These are phyloP conservation scores for Spodoptera frugiperda DNA, from an alignment of 1,140 invertebrate genomes.

Conservation along the genomic window DNA sequence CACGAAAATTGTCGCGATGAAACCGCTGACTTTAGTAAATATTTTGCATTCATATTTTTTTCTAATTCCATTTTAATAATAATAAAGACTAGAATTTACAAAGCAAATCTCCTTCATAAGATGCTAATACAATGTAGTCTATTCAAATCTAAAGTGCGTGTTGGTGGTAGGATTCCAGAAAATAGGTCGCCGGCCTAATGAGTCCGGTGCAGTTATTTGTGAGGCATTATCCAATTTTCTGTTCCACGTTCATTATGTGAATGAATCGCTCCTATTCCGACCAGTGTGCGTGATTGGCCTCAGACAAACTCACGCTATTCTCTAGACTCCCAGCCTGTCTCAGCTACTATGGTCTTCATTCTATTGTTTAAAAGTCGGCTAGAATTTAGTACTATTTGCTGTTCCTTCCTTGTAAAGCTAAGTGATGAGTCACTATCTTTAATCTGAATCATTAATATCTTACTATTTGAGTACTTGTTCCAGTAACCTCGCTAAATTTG, in stretches of 20 bases:
- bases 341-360: slow-evolving; percentile 35
- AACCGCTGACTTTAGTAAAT: slow-evolving; percentile 16
- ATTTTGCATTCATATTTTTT: neutral
- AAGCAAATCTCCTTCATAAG: slow-evolving; percentile 4
- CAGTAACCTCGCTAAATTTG: slow-evolving; percentile 62
- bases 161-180: slow-evolving; percentile 53
- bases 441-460: slow-evolving; percentile 51
- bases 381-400: slow-evolving; percentile 13
- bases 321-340: neutral
- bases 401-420: slow-evolving; percentile 33
- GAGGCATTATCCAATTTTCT: slow-evolving; percentile 77
- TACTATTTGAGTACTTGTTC: slow-evolving; percentile 52
- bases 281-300: slow-evolving; percentile 67
- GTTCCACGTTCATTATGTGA: slow-evolving; percentile 71
- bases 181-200: slow-evolving; percentile 68
- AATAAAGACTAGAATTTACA: neutral
- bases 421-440: slow-evolving; percentile 50
- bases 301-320: slow-evolving; percentile 68
- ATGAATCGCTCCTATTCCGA: slow-evolving; percentile 60
- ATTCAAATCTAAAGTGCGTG: slow-evolving; percentile 30
- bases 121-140: neutral
- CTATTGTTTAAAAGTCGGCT: slow-evolving; percentile 48
- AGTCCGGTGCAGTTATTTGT: slow-evolving; percentile 63
- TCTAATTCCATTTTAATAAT: too few relatives aligned
- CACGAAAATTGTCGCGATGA: slow-evolving; percentile 53